Conservation (phyloP, 2,888 invertebrate species). For the Bombyx huttoni region DNA sequence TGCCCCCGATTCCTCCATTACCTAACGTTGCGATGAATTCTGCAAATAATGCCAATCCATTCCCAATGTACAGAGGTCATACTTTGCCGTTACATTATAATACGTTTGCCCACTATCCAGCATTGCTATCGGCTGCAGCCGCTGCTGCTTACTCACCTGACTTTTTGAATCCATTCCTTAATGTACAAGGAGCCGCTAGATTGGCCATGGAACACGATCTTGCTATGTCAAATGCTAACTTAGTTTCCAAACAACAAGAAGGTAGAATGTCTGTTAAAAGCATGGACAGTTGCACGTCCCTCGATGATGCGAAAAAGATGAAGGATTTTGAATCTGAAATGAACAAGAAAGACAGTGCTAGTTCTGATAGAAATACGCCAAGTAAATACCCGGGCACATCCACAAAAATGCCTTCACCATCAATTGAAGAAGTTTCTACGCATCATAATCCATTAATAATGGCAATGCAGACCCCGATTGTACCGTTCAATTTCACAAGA, state of each 20-base stretch:
- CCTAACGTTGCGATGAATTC: slow-evolving; percentile 59
- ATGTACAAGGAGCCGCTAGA: slow-evolving; percentile 66
- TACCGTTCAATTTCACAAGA: slow-evolving; percentile 38
- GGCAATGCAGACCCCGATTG: slow-evolving; percentile 55
- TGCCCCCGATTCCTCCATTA: slow-evolving; percentile 49
- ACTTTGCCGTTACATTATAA: slow-evolving; percentile 76
- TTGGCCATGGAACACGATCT: slow-evolving; percentile 66
- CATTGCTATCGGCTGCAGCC: slow-evolving; percentile 63
- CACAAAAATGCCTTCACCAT: slow-evolving; percentile 76
- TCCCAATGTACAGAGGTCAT: slow-evolving; percentile 80
- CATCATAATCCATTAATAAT: slow-evolving; percentile 78
- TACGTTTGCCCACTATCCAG: slow-evolving; percentile 74
- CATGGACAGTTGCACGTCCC: slow-evolving; percentile 53
- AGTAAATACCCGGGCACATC: slow-evolving; percentile 54
- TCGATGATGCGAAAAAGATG: slow-evolving; percentile 49
- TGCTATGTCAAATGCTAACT: slow-evolving; percentile 64
- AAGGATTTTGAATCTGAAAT: slow-evolving; percentile 44
- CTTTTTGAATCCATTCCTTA: slow-evolving; percentile 76
- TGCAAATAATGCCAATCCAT: slow-evolving; percentile 71
- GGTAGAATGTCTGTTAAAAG: slow-evolving; percentile 57
- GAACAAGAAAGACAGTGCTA: slow-evolving; percentile 34
- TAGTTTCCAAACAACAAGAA: slow-evolving; percentile 63
- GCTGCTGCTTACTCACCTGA: slow-evolving; percentile 72
- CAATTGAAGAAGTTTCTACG: slow-evolving; percentile 76
- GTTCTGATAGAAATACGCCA: slow-evolving; percentile 69